Percentiles rank a stretch among this genome's conserved stretches.
phyloP scores from a whole-genome alignment of 2,113 vertebrate genomes.

The Odontesthes bonariensis region DNA sequence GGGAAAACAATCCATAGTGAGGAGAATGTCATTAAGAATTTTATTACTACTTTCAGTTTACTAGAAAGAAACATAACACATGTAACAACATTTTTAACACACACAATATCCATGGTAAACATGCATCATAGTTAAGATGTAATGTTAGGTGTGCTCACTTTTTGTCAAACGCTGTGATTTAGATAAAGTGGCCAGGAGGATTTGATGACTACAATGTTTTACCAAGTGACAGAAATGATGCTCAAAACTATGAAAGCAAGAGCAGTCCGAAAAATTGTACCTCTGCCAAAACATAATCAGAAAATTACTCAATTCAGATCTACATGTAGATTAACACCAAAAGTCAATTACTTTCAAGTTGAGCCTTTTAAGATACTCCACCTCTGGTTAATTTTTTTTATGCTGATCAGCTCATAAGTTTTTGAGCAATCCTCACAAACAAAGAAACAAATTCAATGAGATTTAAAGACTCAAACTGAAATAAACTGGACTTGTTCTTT shows the following conservation, averaged over 20 bases:
- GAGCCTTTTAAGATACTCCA: too few relatives aligned
- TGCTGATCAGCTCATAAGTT: background rate
- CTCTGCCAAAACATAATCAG: too few relatives aligned
- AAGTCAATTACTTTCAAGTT: background rate
- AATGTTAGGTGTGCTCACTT: too few relatives aligned
- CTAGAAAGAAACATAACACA: too few relatives aligned
- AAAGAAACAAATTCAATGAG: background rate
- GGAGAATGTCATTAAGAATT: too few relatives aligned
- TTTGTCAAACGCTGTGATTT: background rate
- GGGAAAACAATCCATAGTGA: too few relatives aligned
- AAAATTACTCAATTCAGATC: background rate
- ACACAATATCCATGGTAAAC: background rate
- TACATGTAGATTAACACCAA: background rate
- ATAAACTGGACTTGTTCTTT: slow-evolving; percentile 25
- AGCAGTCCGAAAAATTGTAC: too few relatives aligned
- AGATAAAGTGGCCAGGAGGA: background rate
- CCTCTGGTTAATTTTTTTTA: background rate
- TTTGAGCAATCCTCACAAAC: background rate
- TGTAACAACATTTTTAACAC: background rate
- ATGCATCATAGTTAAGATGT: background rate
- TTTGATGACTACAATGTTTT: background rate
- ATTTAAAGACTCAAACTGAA: background rate
- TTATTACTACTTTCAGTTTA: too few relatives aligned
- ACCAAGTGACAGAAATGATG: background rate
- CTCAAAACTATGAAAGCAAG: background rate